These are phyloP conservation scores for Beroe forskalii DNA, from an alignment of 37 sponge, comb jelly and placozoan genomes.

Conservation along the genomic window DNA sequence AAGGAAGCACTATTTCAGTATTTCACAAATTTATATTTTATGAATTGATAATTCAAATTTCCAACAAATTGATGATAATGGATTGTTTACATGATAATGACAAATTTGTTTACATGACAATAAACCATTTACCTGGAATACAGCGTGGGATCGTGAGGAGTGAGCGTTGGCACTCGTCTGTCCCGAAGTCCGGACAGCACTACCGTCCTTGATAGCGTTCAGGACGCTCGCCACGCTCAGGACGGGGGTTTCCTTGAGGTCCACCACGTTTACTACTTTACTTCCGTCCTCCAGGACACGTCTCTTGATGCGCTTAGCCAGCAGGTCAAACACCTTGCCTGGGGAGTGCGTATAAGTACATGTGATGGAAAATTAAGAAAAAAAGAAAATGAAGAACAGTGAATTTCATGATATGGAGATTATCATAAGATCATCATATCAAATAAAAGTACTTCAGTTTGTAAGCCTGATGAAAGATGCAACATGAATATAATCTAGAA, in stretches of 20 bases:
- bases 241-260: constrained; percentile 80
- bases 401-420: too few relatives aligned
- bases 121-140: too few relatives aligned
- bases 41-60: too few relatives aligned
- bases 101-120: constrained; percentile 73
- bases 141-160: constrained; percentile 95
- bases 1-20: too few relatives aligned
- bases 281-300: constrained; percentile 87
- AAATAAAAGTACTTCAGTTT: too few relatives aligned
- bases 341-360: not conserved
- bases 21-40: too few relatives aligned
- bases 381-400: too few relatives aligned
- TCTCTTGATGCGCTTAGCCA: constrained; percentile 78
- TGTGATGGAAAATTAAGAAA: not conserved
- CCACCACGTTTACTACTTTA: constrained; percentile 75
- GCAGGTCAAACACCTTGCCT: constrained; percentile 83
- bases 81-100: not conserved
- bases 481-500: too few relatives aligned
- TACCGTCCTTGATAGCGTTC: constrained; percentile 76
- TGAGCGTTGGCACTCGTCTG: constrained; percentile 96
- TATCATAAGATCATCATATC: too few relatives aligned
- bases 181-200: constrained; percentile 83
- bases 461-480: too few relatives aligned
- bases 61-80: not conserved
- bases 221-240: constrained; percentile 79